Evolutionary conservation across 2,113 vertebrate genomes (phyloP).

Genomic region (Coptodon rendalli): DNA sequence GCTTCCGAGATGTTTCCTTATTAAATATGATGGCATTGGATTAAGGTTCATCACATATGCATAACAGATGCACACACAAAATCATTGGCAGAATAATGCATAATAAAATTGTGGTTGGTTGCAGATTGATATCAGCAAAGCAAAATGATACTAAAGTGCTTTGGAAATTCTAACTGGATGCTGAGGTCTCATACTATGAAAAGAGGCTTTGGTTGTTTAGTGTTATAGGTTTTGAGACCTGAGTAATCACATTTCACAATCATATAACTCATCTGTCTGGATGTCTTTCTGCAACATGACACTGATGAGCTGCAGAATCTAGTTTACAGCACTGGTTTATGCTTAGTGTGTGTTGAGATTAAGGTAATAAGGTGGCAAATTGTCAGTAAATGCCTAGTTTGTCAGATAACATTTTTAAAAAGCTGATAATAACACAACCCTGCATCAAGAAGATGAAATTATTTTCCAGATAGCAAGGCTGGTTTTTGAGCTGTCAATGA

Average conservation of each 20-base stretch:
- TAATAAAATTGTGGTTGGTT: neutral
- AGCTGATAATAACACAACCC: neutral
- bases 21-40: neutral
- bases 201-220: neutral
- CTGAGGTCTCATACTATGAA: neutral
- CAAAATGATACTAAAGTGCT: neutral
- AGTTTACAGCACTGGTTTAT: neutral
- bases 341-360: neutral
- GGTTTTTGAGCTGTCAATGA: neutral
- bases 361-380: neutral
- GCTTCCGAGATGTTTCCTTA: neutral
- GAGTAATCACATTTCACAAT: neutral
- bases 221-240: neutral
- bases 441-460: neutral
- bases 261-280: neutral
- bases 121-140: neutral
- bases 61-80: neutral
- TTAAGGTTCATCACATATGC: neutral
- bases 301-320: neutral
- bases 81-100: neutral
- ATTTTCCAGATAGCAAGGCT: neutral
- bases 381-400: neutral
- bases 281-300: neutral
- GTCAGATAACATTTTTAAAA: neutral
- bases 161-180: neutral